Base-by-base conservation (phyloP, 2,113 vertebrate genomes). In the Genyomyrus donnyi region DNA sequence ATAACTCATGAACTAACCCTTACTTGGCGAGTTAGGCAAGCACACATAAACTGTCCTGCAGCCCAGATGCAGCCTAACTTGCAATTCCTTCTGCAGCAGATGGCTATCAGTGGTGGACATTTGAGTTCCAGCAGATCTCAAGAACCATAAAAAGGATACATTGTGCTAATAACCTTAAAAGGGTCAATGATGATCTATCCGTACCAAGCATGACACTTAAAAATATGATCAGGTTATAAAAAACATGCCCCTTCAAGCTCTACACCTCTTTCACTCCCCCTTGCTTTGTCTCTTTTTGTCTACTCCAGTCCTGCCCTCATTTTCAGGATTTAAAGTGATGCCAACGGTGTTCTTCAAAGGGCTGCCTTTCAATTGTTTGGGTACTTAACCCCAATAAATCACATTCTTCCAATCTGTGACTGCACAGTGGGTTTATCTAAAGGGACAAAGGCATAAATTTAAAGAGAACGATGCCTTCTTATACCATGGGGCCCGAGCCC, bases 321-420 rank as follows among this genome's bases (percentile, higher is more conserved):
- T 86, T 45, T 90, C 39, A 66, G 85, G 35, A 90, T 91, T 90
- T 89, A 80, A 49, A 31, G 88, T 91, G 91, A 88, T 92, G 91
- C 92, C 90, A 90, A 52, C 62, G 52, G 90, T 45, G 88, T 91
- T 93, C 93, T 93, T 92, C 91, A 88, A 53, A 70, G 77, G 88
- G 89, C 48, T 3, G 62, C 89, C 80, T 91, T 89, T 88, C 39
- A 5, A 90, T 93, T 91, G 92, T 92, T 84, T 92, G 87, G 90
- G 92, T 89, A 91, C 91, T 90, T 92, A 93, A 91, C 94, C 90
- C 91, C 92, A 92, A 93, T 94, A 94, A 94, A 93, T 92, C 90
- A 93, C 90, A 87, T 90, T 91, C 90, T 91, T 91, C 91, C 90
- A 90, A 92, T 92, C 91, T 92, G 89, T 90, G 91, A 90, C 87